Percentiles rank a stretch among this genome's conserved stretches.
phyloP scores from a whole-genome alignment of 2,797 vertebrate genomes.

The Xenops minutus region DNA sequence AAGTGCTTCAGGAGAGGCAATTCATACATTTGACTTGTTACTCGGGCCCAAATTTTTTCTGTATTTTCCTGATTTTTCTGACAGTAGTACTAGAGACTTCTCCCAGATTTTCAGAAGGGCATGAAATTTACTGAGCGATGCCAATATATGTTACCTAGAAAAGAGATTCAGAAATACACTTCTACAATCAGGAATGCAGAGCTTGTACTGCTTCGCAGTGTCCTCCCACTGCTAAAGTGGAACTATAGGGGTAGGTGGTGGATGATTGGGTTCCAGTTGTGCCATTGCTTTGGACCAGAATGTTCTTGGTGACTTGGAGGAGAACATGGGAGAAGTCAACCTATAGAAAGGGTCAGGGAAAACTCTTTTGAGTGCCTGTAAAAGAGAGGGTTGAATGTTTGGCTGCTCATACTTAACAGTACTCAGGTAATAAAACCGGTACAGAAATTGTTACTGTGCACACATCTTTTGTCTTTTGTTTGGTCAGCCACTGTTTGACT shows the following conservation, averaged over 20 bases:
- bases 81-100: neutral
- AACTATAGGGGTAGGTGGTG: neutral
- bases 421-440: neutral
- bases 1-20: neutral
- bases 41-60: neutral
- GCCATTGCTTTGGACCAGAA: rapidly evolving
- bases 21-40: neutral
- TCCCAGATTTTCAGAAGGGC: neutral
- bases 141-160: rapidly evolving
- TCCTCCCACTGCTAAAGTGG: neutral
- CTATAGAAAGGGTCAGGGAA: rapidly evolving
- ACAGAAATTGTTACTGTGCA: neutral
- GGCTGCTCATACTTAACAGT: rapidly evolving
- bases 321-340: neutral
- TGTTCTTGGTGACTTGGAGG: neutral
- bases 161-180: neutral
- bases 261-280: neutral
- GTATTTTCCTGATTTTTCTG: neutral
- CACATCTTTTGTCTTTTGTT: neutral
- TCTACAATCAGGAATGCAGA: neutral
- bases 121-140: neutral
- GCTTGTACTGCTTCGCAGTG: neutral
- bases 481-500: neutral
- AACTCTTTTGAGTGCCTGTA: neutral
- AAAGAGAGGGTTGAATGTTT: rapidly evolving